Base-by-base conservation (phyloP, 2,113 vertebrate species). In the Passer montanus region DNA sequence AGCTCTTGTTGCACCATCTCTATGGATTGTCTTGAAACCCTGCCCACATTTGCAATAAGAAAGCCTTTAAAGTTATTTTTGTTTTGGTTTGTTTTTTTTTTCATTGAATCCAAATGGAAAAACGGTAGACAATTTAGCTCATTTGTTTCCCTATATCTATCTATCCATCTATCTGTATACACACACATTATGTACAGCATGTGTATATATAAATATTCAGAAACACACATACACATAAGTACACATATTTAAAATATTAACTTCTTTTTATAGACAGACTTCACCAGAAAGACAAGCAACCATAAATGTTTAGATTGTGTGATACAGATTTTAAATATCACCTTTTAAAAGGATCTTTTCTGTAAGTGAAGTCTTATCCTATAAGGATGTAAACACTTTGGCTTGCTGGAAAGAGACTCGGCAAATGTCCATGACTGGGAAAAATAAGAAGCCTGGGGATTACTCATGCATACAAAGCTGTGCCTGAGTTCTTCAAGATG, bases 21-120 rank as follows among this genome's bases (percentile, higher is more conserved):
- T 84, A 43, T 87, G 85, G 63, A 94, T 58, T 89, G 53, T 74
- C 80, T 87, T 95, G 94, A 95, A 95, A 89, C 70, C 16, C 31
- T 93, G 90, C 81, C 92, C 72, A 64, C 18, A 39, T 67, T 90
- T 74, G 64, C 39, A 95, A 50, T 77, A 94, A 83, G 84, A 80
- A 96, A 73, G 31, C 20, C 28, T 68, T 63, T 66, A 85, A 87
- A 79, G n/a, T 30, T 93, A 76, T 73, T 94, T 96, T 88, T 69
- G 66, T 62, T 90, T 93, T 60, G 21, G 1, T 55, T 83, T 74
- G 24, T 6, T 0, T 1, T 23, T 23, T 86, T 76, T 74, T 66
- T 16, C 5, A 85, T 88, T 22, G 68, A 66, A 60, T 81, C 15
- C 70, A 84, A 94, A 50, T 70, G 72, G 53, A 94, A 91, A 59